Percentiles rank a stretch among this genome's conserved stretches.
Evolutionary conservation across 2,113 vertebrate genomes (phyloP).

Genomic region (Chaetodon auriga): DNA sequence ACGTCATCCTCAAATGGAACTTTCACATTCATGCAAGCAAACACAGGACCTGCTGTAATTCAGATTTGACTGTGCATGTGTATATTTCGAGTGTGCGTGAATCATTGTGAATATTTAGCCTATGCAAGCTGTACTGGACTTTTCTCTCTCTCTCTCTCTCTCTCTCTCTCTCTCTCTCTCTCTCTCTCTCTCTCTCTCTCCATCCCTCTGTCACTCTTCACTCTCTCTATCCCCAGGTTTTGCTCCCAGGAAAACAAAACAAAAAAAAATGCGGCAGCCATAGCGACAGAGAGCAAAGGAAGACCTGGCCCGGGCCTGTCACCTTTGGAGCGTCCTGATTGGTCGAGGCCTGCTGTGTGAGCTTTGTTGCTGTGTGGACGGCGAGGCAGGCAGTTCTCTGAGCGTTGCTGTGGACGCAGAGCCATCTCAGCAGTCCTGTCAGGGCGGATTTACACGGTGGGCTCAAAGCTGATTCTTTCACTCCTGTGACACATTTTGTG

Average conservation of each 20-base stretch:
- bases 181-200: slow-evolving; percentile 18
- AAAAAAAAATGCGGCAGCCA: slow-evolving; percentile 72
- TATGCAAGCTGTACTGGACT: slow-evolving; percentile 4
- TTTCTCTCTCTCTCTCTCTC: slow-evolving; percentile 11
- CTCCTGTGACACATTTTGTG: slow-evolving; percentile 56
- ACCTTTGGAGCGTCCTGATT: slow-evolving; percentile 79
- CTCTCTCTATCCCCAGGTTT: slow-evolving; percentile 44
- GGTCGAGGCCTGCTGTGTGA: slow-evolving; percentile 64
- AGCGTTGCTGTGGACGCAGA: slow-evolving; percentile 79
- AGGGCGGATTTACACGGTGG: slow-evolving; percentile 70
- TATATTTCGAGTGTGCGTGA: neutral
- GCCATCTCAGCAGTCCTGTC: slow-evolving; percentile 82
- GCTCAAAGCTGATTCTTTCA: slow-evolving; percentile 49
- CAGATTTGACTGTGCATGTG: neutral
- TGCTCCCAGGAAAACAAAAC: slow-evolving; percentile 60
- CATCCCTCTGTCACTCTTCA: slow-evolving; percentile 21
- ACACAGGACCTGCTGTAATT: neutral
- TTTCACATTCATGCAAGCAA: slow-evolving; percentile 14
- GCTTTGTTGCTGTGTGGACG: slow-evolving; percentile 82
- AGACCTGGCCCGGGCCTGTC: slow-evolving; percentile 80
- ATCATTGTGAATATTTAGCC: neutral
- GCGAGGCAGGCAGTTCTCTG: slow-evolving; percentile 70
- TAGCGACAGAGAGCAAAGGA: slow-evolving; percentile 82
- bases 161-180: slow-evolving; percentile 12
- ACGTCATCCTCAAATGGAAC: slow-evolving; percentile 1